These are phyloP conservation scores for Sapayoa aenigma DNA, from an alignment of 2,113 vertebrate species.

Conservation along the genomic window DNA sequence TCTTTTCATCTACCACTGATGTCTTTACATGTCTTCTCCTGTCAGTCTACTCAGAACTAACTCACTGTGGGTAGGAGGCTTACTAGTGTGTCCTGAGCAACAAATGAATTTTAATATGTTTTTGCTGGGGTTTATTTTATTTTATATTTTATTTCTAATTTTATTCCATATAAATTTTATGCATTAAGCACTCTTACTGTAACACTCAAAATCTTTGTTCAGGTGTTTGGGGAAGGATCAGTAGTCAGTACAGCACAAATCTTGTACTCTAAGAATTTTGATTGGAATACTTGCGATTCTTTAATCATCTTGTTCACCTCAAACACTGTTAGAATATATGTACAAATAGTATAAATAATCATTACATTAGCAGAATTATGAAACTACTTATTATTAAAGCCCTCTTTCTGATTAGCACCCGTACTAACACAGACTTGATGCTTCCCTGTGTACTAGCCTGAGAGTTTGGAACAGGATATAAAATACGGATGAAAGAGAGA, in stretches of 20 bases:
- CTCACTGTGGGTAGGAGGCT: background rate
- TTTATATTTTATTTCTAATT: background rate
- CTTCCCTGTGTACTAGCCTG: background rate
- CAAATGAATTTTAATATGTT: background rate
- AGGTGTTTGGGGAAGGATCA: background rate
- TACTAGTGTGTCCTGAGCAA: background rate
- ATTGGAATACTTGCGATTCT: background rate
- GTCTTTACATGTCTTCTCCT: background rate
- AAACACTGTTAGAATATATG: background rate
- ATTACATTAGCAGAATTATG: background rate
- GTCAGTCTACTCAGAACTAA: background rate
- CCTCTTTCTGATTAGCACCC: background rate
- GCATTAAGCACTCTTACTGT: background rate
- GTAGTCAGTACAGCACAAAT: background rate
- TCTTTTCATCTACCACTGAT: background rate
- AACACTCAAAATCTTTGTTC: background rate
- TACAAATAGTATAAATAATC: background rate
- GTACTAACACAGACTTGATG: background rate
- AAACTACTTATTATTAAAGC: background rate
- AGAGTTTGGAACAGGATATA: background rate
- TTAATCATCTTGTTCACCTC: background rate
- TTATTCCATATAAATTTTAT: background rate
- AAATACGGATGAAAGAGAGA: conserved; percentile 24
- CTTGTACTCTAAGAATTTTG: background rate
- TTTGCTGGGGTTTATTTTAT: background rate